Conservation (phyloP, 2,113 vertebrate species). For the Pterophyllum scalare region DNA sequence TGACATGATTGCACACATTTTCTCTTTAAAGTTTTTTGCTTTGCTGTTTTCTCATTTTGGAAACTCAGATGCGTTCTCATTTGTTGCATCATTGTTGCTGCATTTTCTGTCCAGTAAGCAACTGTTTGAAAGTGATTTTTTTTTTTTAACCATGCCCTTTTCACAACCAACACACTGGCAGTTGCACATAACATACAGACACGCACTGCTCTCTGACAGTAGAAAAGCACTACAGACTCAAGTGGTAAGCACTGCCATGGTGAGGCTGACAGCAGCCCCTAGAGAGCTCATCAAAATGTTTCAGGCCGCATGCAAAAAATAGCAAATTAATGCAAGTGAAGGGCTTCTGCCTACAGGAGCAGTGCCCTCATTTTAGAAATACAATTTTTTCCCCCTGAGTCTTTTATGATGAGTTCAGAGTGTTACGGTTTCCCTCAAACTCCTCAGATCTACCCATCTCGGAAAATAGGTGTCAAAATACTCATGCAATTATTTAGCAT, state of each 20-base stretch:
- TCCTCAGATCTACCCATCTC: constrained; percentile 26
- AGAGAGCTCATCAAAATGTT: constrained; percentile 82
- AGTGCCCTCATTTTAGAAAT: constrained; percentile 74
- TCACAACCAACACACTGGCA: constrained; percentile 41
- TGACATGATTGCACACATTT: constrained; percentile 66
- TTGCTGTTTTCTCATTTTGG: constrained; percentile 51
- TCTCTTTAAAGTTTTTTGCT: constrained; percentile 42
- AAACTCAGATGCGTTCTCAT: constrained; percentile 58
- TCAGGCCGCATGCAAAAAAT: constrained; percentile 82
- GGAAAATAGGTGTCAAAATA: constrained; percentile 43
- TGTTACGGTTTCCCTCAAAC: constrained; percentile 51
- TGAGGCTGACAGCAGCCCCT: constrained; percentile 67
- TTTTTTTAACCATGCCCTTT: constrained; percentile 50
- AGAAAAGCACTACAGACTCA: constrained; percentile 80
- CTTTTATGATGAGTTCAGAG: constrained; percentile 66
- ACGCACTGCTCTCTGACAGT: constrained; percentile 54
- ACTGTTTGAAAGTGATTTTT: constrained; percentile 69
- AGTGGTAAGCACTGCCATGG: constrained; percentile 74
- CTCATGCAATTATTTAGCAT: constrained; percentile 18
- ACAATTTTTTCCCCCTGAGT: constrained; percentile 49
- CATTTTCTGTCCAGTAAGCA: constrained; percentile 61
- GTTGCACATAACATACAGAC: constrained; percentile 40
- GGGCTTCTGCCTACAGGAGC: constrained; percentile 76
- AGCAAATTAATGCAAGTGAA: constrained; percentile 84
- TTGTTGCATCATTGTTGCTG: constrained; percentile 48